Evolutionary conservation across 2,797 vertebrate genomes (phyloP), one percentile per base, ranked within the genome.

Genomic region (Lacerta agilis): DNA sequence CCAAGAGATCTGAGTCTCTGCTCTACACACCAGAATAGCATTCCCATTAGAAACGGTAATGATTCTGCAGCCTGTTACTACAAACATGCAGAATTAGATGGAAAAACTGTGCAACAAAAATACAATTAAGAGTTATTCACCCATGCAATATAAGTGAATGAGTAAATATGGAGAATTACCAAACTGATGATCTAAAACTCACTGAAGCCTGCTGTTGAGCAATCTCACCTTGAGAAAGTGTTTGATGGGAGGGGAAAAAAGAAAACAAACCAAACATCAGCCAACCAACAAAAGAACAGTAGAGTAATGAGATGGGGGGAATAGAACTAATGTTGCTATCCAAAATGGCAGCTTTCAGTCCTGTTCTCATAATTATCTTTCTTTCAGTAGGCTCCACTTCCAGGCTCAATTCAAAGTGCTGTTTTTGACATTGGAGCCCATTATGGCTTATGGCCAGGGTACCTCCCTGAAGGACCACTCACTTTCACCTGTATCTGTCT

Each of bases 111-210:
- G 66, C 64, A 82, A 83, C 79, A 88, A 83, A 82, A 86, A 88
- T 67, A 77, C 45, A 86, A 71, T 88, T 88, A 91, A 82, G 69
- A 64, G 38, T 80, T 36, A 76, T 83, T 91, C 86, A 88, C 25
- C 75, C 83, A 71, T 88, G 83, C 67, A 83, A 86, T 86, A 83
- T 86, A 88, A 83, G 71, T 64, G 49, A 91, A 87, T 87, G 77
- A 79, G 36, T 64, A 89, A 86, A 86, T 87, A 29, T 86, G 72
- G 73, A 49, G 58, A 86, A 81, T 80, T 86, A 76, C 66, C 58
- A 45, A 85, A 88, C 64, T 88, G 38, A 92, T 81, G 38, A 66
- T 83, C 79, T 86, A 72, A 92, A 81, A 71, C 38, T 67, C 55
- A 38, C 76, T 78, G 66, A 86, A 78, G 25, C 75, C 43, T 87